phyloP scores from a whole-genome alignment of 2,113 vertebrate species.

The Brachirus orientalis region DNA sequence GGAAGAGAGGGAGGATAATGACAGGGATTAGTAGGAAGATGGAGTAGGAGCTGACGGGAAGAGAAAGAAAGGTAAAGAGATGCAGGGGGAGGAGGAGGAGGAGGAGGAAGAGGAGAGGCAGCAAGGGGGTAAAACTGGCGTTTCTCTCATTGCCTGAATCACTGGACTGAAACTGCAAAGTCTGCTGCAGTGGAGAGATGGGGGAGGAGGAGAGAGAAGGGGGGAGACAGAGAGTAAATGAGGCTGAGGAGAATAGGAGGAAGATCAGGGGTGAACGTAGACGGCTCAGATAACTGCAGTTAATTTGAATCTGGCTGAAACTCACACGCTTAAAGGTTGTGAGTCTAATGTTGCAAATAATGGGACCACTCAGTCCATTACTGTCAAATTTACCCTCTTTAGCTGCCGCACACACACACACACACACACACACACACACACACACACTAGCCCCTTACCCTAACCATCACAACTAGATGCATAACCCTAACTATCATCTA shows the following conservation, averaged over 20 bases:
- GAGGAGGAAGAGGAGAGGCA: slow-evolving; percentile 18
- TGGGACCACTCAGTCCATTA: slow-evolving; percentile 63
- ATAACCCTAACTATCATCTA: too few relatives aligned
- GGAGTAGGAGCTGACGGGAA: slow-evolving; percentile 14
- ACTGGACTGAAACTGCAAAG: slow-evolving; percentile 74
- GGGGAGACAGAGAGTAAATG: background rate
- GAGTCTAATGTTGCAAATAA: slow-evolving; percentile 71
- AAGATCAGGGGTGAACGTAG: slow-evolving; percentile 50
- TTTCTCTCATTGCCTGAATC: slow-evolving; percentile 74
- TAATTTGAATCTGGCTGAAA: slow-evolving; percentile 40
- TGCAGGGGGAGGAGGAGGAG: slow-evolving; percentile 32
- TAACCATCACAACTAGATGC: too few relatives aligned
- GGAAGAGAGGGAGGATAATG: slow-evolving; percentile 34
- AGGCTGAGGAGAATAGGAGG: background rate
- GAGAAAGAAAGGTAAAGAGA: background rate
- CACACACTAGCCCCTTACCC: slow-evolving; percentile 1
- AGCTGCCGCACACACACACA: slow-evolving; percentile 24
- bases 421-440: slow-evolving; percentile 32
- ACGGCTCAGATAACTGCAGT: slow-evolving; percentile 34
- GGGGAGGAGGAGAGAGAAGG: slow-evolving; percentile 8
- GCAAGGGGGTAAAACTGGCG: slow-evolving; percentile 40
- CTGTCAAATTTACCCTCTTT: slow-evolving; percentile 49
- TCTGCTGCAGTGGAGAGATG: slow-evolving; percentile 71
- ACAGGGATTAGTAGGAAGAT: slow-evolving; percentile 68
- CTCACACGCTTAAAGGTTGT: slow-evolving; percentile 28